Evolutionary conservation across 1,140 invertebrate genomes (phyloP).

Genomic region (Drosophila mayri): DNA sequence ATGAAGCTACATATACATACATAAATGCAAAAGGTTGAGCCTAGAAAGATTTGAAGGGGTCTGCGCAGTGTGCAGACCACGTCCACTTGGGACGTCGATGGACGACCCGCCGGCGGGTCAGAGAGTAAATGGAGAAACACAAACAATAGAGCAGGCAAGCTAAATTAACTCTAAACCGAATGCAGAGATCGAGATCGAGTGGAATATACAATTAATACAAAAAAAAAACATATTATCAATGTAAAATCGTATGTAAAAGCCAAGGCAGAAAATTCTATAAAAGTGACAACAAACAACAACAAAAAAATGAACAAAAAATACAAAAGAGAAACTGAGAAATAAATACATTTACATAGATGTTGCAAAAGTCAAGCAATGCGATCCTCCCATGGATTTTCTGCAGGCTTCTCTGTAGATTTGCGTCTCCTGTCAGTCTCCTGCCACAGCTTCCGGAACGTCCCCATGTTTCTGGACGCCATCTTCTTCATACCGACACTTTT

Average conservation of each 20-base stretch:
- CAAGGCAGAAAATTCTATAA: conserved; percentile 50
- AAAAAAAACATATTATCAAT: conserved; percentile 67
- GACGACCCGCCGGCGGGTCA: conserved; percentile 75
- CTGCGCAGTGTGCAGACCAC: conserved; percentile 66
- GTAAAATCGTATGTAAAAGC: conserved; percentile 79
- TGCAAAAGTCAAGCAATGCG: conserved; percentile 63
- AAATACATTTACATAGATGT: conserved; percentile 84
- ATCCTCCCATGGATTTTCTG: conserved; percentile 26
- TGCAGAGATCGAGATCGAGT: conserved; percentile 22
- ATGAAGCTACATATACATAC: conserved; percentile 20
- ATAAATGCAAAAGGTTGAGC: conserved; percentile 39
- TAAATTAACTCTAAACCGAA: conserved; percentile 22
- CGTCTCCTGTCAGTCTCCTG: conserved; percentile 23
- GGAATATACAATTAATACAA: conserved; percentile 63
- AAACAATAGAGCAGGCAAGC: conserved; percentile 21
- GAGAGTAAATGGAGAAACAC: conserved; percentile 18
- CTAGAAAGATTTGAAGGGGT: conserved; percentile 44
- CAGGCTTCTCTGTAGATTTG: conserved; percentile 31
- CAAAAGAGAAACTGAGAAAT: conserved; percentile 64
- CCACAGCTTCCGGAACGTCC: conserved; percentile 24
- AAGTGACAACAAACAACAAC: conserved; percentile 49
- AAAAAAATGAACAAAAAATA: conserved; percentile 39
- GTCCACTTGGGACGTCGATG: conserved; percentile 52
- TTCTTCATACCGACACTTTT: conserved; percentile 80
- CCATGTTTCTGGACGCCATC: conserved; percentile 78